Evolutionary conservation across 2,888 invertebrate species (phyloP).

Genomic region (Timema cristinae): DNA sequence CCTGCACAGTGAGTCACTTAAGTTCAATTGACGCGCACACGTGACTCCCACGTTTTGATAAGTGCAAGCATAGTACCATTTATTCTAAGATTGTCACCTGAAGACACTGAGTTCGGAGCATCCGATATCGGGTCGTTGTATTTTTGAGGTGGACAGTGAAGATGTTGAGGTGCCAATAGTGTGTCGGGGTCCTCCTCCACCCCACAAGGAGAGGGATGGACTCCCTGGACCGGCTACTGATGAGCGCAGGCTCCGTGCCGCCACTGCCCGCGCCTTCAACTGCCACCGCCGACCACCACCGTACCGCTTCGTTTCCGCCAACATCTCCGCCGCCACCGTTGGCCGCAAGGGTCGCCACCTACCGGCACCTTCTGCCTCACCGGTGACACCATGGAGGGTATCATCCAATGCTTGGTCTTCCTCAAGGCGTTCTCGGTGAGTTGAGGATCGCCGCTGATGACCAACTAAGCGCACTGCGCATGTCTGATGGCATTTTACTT

Average conservation of each 20-base stretch:
- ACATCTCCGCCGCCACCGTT: conserved; percentile 50
- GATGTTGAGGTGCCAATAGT: conserved; percentile 17
- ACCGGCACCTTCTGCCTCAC: conserved; percentile 86
- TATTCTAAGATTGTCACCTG: too few species aligned
- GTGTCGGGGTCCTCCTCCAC: conserved; percentile 23
- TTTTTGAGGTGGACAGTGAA: too few species aligned
- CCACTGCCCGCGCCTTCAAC: conserved; percentile 54
- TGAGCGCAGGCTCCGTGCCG: conserved; percentile 65
- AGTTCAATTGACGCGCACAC: too few species aligned
- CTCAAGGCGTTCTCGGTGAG: conserved; percentile 92
- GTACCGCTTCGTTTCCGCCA: conserved; percentile 67
- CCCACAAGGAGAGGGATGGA: conserved; percentile 56
- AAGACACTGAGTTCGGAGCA: conserved; percentile 25
- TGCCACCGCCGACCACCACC: conserved; percentile 30
- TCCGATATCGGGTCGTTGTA: too few species aligned
- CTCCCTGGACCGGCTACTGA: conserved; percentile 69
- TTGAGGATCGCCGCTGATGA: conserved; percentile 33
- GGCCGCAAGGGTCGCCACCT: conserved; percentile 72
- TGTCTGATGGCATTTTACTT: too few species aligned
- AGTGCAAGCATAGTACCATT: too few species aligned
- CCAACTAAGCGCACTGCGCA: too few species aligned
- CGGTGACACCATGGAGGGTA: conserved; percentile 90
- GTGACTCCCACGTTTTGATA: too few species aligned
- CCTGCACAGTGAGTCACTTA: too few species aligned
- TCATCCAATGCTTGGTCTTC: conserved; percentile 88